Evolutionary conservation across 2,113 vertebrate species (phyloP), one percentile per base, ranked within the genome.

Genomic region (Oncorhynchus clarkii): DNA sequence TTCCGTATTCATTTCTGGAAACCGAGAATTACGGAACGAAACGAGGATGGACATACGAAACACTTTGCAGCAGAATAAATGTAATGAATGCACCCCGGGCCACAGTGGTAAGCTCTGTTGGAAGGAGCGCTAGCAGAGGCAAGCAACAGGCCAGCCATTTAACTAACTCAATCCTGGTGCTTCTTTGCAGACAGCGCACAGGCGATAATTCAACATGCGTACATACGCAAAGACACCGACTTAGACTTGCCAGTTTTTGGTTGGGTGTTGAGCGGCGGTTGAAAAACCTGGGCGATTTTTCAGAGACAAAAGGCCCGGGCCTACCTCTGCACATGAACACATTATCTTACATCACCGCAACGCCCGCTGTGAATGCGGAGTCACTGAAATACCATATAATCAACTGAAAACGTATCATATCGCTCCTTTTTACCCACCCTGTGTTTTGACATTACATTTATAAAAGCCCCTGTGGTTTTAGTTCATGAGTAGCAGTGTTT

Each of bases 241-340:
- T 27, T 27, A 27, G 1, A 39, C 69, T 20, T 70, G 45, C 5
- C 69, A 54, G 11, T 26, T 70, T 14, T 51, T 64, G 4, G 27
- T 48, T 4, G 59, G 20, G 57, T 64, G 12, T 64, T 73, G 57
- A 24, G 59, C 20, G 64, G 59, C 59, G 31, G 31, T 73, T n/a
- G 16, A 59, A 72, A 59, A 8, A 20, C 68, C 68, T 26, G 26
- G 27, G 14, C 7, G 11, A 12, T 68, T 65, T 68, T 70, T 59
- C 45, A 20, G 49, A 51, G 49, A 13, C 49, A 54, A 54, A 54
- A 54, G 0, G 14, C 13, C 51, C 72, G 5, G 60, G 67, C 72
- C 73, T 65, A 31, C 73, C 72, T 70, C 67, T 81, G 78, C 80
- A 79, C 24, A 72, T 75, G 20, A 18, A 45, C 59, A 24, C 20